Base-by-base conservation (phyloP, 2,888 invertebrate genomes). In the Lissocephala sabroskyi region DNA sequence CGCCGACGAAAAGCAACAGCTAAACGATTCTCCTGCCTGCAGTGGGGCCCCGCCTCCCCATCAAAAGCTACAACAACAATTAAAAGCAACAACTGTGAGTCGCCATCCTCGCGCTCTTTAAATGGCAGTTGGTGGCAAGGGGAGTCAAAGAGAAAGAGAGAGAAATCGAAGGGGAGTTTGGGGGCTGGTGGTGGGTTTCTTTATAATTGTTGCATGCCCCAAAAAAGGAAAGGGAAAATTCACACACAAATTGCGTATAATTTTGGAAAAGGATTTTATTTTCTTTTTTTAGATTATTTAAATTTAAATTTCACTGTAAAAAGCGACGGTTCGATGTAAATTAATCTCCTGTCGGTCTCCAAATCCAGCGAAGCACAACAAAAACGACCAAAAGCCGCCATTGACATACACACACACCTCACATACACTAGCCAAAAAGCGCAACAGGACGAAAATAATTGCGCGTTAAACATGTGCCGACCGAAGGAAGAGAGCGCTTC, bases 11-110 rank as follows among this genome's bases (percentile, higher is more conserved):
- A 75, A 76, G 71, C 71, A 71, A 71, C 71, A 71, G 76, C 71
- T 76, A 71, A 73, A 59, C 71, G 74, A 63, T 76, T 68, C 76
- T 74, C 71, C 71, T 76, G 71, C 74, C 68, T 71, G 71, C 71
- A 76, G 73, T 51, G 56, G 36, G 32, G 56, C 71, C 66, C 68
- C 76, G 64, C 70, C 67, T 49, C 65, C 62, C 52, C 41, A 35
- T 44, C 14, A 23, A 23, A 23, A 7, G 23, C 23, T 16, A 17
- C 18, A 36, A n/a, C n/a, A n/a, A n/a, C n/a, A n/a, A n/a, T n/a
- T n/a, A n/a, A n/a, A n/a, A n/a, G n/a, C n/a, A n/a, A n/a, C n/a
- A n/a, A n/a, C n/a, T n/a, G n/a, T n/a, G n/a, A n/a, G n/a, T n/a
- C n/a, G n/a, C n/a, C n/a, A n/a, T n/a, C n/a, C n/a, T n/a, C 70